Base-by-base conservation (phyloP, 1,140 invertebrate species). In the Nebria ingens region DNA sequence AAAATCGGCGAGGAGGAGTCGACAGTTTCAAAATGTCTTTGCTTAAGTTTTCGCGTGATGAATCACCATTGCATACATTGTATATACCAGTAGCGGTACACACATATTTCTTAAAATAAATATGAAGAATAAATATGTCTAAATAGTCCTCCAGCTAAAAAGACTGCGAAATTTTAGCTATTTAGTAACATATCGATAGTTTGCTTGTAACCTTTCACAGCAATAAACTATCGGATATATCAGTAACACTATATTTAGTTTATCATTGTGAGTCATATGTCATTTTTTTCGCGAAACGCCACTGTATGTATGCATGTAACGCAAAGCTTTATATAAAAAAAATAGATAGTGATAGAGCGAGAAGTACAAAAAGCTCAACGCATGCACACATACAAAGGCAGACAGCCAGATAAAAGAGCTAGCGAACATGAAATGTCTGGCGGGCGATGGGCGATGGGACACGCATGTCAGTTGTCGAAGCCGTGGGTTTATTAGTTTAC, bases 401-500 rank as follows among this genome's bases (percentile, higher is more conserved):
- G 13, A 29, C 25, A 29, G n/a, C n/a, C n/a, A 29, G 13, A 29
- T 29, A 29, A 4, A 29, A 29, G 4, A 29, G 25, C 4, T 6
- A 29, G 25, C n/a, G n/a, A n/a, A n/a, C n/a, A 29, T 29, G 13
- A 29, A 29, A 29, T 29, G 25, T 29, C 25, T 29, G 25, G 25
- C 13, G 13, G 13, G 4, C 4, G 4, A 6, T 45, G 40, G 9
- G 15, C n/a, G 40, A 3, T 4, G 3, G 40, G 9, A 17, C 40
- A 45, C 40, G 40, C 40, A 45, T 45, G 40, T 45, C 40, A 45
- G 9, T 4, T 45, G 40, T 45, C 40, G 40, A 45, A 12, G 40
- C 17, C 40, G 40, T 45, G 9, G 40, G 40, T 45, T 45, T 45
- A 45, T 45, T 45, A 45, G 40, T 45, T 45, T 45, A 17, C 9